Conservation (phyloP, 2,113 vertebrate genomes). For the Hemiscyllium ocellatum region DNA sequence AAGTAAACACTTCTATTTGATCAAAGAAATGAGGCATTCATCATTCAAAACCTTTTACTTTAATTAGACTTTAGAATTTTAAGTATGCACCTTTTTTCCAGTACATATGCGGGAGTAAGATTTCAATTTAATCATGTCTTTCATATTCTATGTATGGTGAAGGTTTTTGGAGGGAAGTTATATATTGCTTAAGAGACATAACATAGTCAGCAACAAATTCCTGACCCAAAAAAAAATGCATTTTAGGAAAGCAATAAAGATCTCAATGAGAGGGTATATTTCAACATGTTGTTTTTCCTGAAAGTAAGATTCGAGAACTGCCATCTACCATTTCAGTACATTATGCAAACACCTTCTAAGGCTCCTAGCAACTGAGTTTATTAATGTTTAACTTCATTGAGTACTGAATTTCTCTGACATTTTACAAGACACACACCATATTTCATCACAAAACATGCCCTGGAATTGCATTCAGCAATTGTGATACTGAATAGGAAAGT, state of each 20-base stretch:
- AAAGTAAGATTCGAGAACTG: neutral
- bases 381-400: slow-evolving; percentile 20
- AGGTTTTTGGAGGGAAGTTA: neutral
- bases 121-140: slow-evolving; percentile 7
- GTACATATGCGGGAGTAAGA: neutral
- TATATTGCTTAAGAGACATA: neutral
- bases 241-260: slow-evolving; percentile 20
- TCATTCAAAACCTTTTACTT: slow-evolving; percentile 27
- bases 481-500: neutral
- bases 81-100: neutral
- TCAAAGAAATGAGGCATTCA: neutral
- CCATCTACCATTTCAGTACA: neutral
- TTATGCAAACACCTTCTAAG: slow-evolving; percentile 21
- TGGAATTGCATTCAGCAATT: neutral
- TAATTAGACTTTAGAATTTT: neutral
- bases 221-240: neutral
- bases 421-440: slow-evolving; percentile 12
- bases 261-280: neutral
- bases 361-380: neutral
- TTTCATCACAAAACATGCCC: slow-evolving; percentile 5
- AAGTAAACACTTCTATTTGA: slow-evolving; percentile 29
- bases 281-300: neutral
- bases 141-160: neutral
- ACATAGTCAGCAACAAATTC: neutral
- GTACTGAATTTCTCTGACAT: slow-evolving; percentile 4